Base-by-base conservation (phyloP, 1,140 invertebrate genomes). In the Heterodera schachtii region DNA sequence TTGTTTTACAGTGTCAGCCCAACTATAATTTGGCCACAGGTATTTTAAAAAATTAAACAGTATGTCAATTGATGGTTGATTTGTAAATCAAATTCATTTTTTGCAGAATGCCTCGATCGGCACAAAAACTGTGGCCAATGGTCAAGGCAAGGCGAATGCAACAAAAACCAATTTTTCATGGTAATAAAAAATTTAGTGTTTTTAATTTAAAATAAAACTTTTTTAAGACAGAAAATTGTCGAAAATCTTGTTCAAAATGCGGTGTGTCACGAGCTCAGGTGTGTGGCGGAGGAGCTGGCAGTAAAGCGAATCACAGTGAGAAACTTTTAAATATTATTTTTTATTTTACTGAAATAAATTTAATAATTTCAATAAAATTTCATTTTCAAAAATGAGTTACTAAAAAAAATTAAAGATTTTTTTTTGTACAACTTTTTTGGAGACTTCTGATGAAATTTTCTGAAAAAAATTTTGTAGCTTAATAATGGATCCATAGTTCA, bases 181-280 rank as follows among this genome's bases (percentile, higher is more conserved):
- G 78, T 79, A 79, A 74, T 49, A 52, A 13, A 21, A 9, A 69
- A 69, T 43, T 69, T n/a, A 43, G n/a, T n/a, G n/a, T n/a, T n/a
- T n/a, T 69, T 43, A 69, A 69, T 69, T 71, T 71, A 11, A 19
- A 31, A 11, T 2, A 9, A 71, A 46, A 67, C 1, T 78, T 44
- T 21, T 69, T 41, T 2, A 3, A 78, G 76, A 76, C 80, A 8
- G 85, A 86, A 64, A 86, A 86, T 73, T 86, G 85, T 46, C 79
- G 85, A 13, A 31, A 52, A 69, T 31, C 71, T 21, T 84, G 83
- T 43, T 69, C 66, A 44, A 80, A 83, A 60, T 84, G 83, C 31
- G 73, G 47, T 19, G 60, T 47, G 9, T 76, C 84, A 1, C n/a
- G 83, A 31, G 71, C 21, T 0, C 84, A 85, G 46, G 75, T 74